phyloP scores from a whole-genome alignment of 2,888 invertebrate genomes.

The Lochmaea capreae region DNA sequence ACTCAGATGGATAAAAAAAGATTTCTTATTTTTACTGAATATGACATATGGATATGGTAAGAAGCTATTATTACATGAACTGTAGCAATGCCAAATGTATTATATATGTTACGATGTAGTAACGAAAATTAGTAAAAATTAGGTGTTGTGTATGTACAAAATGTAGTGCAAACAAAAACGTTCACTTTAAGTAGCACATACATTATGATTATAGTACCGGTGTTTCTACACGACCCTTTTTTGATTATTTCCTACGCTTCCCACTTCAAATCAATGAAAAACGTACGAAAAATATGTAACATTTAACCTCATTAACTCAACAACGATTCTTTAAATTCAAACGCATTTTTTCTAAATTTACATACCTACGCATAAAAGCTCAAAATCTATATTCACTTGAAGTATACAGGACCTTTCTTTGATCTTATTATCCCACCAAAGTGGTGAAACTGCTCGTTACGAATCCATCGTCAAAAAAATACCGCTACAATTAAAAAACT shows the following conservation, averaged over 20 bases:
- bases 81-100: slow-evolving; percentile 67
- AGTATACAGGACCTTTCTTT: too few relatives aligned
- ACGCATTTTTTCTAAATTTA: neutral
- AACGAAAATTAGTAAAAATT: slow-evolving; percentile 59
- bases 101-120: slow-evolving; percentile 64
- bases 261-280: neutral
- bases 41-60: slow-evolving; percentile 36
- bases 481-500: too few relatives aligned
- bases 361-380: too few relatives aligned
- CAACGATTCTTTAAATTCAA: neutral
- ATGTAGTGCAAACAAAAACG: slow-evolving; percentile 61
- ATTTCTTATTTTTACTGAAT: slow-evolving; percentile 27
- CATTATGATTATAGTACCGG: slow-evolving; percentile 14
- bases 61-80: slow-evolving; percentile 52
- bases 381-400: too few relatives aligned
- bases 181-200: slow-evolving; percentile 60
- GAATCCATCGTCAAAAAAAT: too few relatives aligned
- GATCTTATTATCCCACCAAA: too few relatives aligned
- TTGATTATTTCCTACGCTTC: neutral
- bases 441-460: too few relatives aligned
- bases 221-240: slow-evolving; percentile 3
- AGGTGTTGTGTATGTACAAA: slow-evolving; percentile 65
- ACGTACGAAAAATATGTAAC: neutral
- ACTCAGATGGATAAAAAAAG: neutral
- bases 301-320: neutral